A percentile compares a stretch with the other conserved stretches of the same genome.
Conservation (phyloP, 2,888 invertebrate genomes). For the Alloplasta piceator region DNA sequence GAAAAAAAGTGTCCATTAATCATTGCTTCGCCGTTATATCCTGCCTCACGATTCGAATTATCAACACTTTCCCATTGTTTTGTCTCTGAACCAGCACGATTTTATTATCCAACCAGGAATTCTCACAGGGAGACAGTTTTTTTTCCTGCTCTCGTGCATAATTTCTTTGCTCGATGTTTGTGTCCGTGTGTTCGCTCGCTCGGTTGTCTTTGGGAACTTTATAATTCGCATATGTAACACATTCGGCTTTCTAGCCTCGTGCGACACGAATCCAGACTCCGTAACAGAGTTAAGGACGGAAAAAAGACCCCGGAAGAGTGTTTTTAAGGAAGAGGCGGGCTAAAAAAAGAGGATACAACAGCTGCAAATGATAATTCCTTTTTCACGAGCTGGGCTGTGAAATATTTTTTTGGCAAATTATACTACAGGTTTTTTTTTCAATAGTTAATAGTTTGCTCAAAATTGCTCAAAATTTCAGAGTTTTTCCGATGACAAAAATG, state of each 20-base stretch:
- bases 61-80: conserved; percentile 23
- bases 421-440: no score
- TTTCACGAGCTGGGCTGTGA: conserved; percentile 5
- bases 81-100: conserved; percentile 4
- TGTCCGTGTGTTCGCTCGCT: background rate
- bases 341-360: background rate
- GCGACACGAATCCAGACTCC: conserved; percentile 29
- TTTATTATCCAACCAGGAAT: conserved; percentile 34
- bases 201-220: background rate
- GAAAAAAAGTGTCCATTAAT: background rate
- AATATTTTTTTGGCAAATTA: no score
- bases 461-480: no score
- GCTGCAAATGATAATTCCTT: background rate
- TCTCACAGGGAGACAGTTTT: conserved; percentile 27
- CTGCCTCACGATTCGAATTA: background rate
- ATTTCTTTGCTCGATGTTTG: conserved; percentile 14
- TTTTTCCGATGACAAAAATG: no score
- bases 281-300: background rate
- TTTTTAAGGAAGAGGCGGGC: background rate
- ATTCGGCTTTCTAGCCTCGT: conserved; percentile 22
- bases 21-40: background rate
- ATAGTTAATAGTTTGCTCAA: no score
- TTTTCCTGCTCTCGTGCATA: conserved; percentile 12
- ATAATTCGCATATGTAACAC: conserved; percentile 15
- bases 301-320: conserved; percentile 32